phyloP scores from a whole-genome alignment of 2,113 vertebrate species.

The Bujurquina vittata region DNA sequence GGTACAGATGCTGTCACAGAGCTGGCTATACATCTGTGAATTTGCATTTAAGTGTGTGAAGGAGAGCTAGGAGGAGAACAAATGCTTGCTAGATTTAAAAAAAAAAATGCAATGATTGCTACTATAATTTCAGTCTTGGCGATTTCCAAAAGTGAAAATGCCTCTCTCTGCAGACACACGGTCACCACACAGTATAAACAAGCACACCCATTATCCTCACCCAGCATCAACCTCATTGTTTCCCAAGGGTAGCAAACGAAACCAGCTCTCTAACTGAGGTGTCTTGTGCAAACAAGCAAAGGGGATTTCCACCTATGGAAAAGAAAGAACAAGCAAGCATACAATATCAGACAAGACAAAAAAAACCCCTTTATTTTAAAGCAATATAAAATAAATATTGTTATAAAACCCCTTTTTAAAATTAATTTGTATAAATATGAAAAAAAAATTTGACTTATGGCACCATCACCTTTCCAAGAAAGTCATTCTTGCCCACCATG shows the following conservation, averaged over 20 bases:
- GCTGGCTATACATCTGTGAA: constrained; percentile 7
- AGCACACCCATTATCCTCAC: constrained; percentile 73
- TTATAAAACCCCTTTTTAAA: not conserved
- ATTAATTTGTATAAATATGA: not conserved
- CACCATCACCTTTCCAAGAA: constrained; percentile 86
- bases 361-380: not conserved
- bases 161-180: constrained; percentile 20
- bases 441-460: not conserved
- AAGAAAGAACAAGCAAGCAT: constrained; percentile 21
- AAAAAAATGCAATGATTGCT: not conserved
- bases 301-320: constrained; percentile 85
- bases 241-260: constrained; percentile 88
- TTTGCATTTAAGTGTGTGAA: constrained; percentile 19
- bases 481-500: constrained; percentile 94
- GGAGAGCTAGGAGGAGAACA: not conserved
- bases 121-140: not conserved
- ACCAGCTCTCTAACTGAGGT: constrained; percentile 85
- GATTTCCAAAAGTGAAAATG: not conserved
- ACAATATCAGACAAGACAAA: constrained; percentile 5
- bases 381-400: not conserved
- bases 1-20: constrained; percentile 40
- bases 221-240: constrained; percentile 78
- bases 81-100: constrained; percentile 20
- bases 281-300: constrained; percentile 76
- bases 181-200: constrained; percentile 35